phyloP scores from a whole-genome alignment of 2,113 vertebrate species.

The Apus apus region DNA sequence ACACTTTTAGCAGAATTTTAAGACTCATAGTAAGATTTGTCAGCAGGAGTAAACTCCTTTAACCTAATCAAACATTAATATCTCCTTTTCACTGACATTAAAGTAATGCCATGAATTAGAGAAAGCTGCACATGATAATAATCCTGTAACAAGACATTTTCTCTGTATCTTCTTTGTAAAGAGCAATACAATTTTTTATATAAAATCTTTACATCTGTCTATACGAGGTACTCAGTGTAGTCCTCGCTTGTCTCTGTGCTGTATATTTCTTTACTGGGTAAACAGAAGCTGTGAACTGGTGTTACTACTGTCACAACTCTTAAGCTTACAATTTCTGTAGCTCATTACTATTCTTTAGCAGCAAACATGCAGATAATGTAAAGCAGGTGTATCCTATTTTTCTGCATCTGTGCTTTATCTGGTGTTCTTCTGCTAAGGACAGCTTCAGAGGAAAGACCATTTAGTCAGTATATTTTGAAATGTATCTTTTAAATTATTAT shows the following conservation, averaged over 20 bases:
- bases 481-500: neutral
- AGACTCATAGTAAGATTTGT: neutral
- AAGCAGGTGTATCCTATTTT: neutral
- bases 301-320: neutral
- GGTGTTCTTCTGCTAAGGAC: neutral
- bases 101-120: neutral
- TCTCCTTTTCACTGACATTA: neutral
- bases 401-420: neutral
- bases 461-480: neutral
- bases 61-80: neutral
- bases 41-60: neutral
- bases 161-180: neutral
- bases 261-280: neutral
- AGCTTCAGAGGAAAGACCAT: neutral
- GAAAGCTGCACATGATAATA: neutral
- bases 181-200: neutral
- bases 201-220: neutral
- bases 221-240: rapidly evolving
- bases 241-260: neutral
- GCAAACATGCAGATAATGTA: neutral
- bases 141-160: neutral
- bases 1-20: neutral
- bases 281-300: neutral
- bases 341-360: neutral
- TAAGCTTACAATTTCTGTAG: neutral